Evolutionary conservation across 2,113 vertebrate species (phyloP).

Genomic region (Thinocorus orbignyianus): DNA sequence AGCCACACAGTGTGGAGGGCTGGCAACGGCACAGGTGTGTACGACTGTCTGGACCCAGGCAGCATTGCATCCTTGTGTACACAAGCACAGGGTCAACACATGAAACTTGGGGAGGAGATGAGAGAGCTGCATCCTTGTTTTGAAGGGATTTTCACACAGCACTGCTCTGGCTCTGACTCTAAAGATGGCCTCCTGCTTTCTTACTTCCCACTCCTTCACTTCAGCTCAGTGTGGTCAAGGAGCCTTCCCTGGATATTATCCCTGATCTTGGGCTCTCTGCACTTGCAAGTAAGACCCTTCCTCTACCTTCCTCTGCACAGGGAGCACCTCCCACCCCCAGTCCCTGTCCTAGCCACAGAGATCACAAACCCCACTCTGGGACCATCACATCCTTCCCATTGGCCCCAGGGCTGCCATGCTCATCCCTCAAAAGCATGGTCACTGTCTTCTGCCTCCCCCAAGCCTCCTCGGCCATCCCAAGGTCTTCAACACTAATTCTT

Average conservation of each 20-base stretch:
- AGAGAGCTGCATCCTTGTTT: not conserved
- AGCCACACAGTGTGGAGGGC: fast-evolving
- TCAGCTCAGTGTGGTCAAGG: not conserved
- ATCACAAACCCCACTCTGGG: not conserved
- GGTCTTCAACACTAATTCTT: not conserved
- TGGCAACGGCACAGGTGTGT: fast-evolving
- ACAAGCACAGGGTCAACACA: not conserved
- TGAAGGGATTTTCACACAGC: not conserved
- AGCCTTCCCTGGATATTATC: not conserved
- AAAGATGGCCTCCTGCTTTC: not conserved
- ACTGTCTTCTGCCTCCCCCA: not conserved
- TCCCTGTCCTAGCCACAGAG: not conserved
- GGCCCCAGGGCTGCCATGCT: fast-evolving
- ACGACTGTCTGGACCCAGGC: not conserved
- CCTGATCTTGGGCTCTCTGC: not conserved
- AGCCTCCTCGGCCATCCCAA: not conserved
- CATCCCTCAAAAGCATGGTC: fast-evolving
- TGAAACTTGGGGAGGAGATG: not conserved
- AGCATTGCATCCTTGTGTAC: not conserved
- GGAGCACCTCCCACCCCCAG: not conserved
- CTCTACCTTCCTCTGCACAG: not conserved
- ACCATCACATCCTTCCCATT: fast-evolving
- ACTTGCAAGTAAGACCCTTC: not conserved
- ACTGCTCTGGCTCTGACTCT: not conserved
- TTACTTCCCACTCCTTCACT: not conserved